Percentiles rank a stretch among this genome's conserved stretches.
phyloP scores from a whole-genome alignment of 2,797 vertebrate genomes.

The Enteromius treurensis region DNA sequence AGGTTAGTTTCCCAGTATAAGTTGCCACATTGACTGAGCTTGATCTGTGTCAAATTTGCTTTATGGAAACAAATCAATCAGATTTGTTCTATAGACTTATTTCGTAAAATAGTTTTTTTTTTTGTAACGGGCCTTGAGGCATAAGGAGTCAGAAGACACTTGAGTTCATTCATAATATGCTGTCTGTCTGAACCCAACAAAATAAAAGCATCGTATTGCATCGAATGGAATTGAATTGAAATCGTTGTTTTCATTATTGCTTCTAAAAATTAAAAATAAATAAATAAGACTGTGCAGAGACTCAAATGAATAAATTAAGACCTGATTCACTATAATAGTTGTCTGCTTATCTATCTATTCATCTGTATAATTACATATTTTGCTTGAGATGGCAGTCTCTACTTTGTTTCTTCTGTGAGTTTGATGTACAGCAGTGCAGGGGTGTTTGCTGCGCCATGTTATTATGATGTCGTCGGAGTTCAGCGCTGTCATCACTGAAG shows the following conservation, averaged over 20 bases:
- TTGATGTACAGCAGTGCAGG: conserved; percentile 15
- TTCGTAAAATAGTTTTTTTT: too few relatives aligned
- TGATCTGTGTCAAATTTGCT: too few relatives aligned
- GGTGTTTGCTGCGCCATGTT: background rate
- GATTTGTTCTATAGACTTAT: too few relatives aligned
- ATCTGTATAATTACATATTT: background rate
- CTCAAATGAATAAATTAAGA: background rate
- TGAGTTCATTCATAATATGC: too few relatives aligned
- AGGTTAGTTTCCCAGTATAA: too few relatives aligned
- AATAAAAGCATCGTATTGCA: too few relatives aligned
- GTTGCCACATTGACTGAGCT: too few relatives aligned
- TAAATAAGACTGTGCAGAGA: background rate
- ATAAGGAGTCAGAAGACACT: too few relatives aligned
- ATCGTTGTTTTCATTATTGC: background rate
- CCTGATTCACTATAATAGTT: background rate
- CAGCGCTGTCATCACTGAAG: conserved; percentile 19
- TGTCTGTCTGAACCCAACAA: too few relatives aligned
- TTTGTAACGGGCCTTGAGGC: too few relatives aligned
- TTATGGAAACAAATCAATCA: too few relatives aligned
- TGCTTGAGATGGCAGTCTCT: conserved; percentile 3
- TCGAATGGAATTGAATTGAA: too few relatives aligned
- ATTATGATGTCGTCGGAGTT: conserved; percentile 27
- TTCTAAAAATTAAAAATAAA: background rate
- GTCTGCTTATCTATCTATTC: background rate
- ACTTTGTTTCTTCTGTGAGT: background rate